Conservation (phyloP, 2,888 invertebrate genomes). For the Oxyscelio sp. region DNA sequence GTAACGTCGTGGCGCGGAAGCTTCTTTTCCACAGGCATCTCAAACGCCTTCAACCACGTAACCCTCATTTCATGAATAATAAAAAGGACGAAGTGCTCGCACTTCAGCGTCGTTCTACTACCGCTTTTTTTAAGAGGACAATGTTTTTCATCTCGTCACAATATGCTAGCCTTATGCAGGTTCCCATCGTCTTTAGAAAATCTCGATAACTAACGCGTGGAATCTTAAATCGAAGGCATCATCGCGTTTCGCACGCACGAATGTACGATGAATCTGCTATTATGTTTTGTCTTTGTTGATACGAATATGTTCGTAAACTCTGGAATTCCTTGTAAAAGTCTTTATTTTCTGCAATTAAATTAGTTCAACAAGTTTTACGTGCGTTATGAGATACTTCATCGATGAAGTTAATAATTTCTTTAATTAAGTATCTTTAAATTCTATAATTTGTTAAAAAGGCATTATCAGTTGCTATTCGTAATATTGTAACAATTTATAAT, state of each 20-base stretch:
- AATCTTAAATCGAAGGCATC: constrained; percentile 69
- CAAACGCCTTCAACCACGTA: constrained; percentile 74
- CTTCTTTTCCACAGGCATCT: constrained; percentile 71
- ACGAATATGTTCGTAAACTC: no score
- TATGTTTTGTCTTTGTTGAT: constrained; percentile 17
- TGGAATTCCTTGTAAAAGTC: no score
- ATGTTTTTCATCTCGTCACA: constrained; percentile 86
- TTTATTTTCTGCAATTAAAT: no score
- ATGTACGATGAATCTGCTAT: constrained; percentile 17
- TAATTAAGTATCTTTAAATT: no score
- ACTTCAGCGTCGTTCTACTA: constrained; percentile 76
- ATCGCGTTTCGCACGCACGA: constrained; percentile 36
- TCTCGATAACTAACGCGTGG: constrained; percentile 74
- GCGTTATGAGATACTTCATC: no score
- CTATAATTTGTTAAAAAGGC: no score
- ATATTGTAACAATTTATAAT: no score
- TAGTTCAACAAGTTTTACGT: no score
- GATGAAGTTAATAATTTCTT: no score
- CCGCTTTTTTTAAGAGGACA: constrained; percentile 83
- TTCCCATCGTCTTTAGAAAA: constrained; percentile 70
- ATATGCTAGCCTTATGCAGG: constrained; percentile 83
- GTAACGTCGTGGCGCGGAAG: constrained; percentile 73
- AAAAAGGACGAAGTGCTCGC: constrained; percentile 84
- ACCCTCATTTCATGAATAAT: constrained; percentile 87
- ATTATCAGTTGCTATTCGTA: no score